Base-by-base conservation (phyloP, 1,140 invertebrate species). In the Gonatopus flavifemur region DNA sequence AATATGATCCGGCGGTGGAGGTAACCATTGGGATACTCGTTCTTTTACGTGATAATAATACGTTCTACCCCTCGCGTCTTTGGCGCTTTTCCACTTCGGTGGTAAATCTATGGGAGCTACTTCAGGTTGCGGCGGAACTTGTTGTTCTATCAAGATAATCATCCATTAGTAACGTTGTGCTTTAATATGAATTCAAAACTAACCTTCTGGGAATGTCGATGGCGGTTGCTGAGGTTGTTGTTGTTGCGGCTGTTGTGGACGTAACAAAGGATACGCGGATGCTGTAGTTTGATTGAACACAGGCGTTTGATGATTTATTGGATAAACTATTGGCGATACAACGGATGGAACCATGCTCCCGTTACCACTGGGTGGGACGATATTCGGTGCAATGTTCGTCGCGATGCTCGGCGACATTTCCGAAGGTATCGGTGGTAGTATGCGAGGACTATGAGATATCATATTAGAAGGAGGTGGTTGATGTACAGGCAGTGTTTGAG, bases 41-140 rank as follows among this genome's bases (percentile, higher is more conserved):
- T 89, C 85, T 57, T 88, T 88, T 0, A 88, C 79, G 72, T 97
- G 93, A 74, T 96, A 98, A 77, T 96, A 98, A 71, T 96, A 98
- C 0, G 86, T 83, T 49, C 91, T 79, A 2, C 94, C 93, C 33
- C 90, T 85, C 15, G 80, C 66, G 72, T 95, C 92, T 35, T 84
- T 82, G 0, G 90, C 87, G 61, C 85, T 88, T 62, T 91, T 90
- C 94, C 94, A 98, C 66, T 88, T 85, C 0, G 88, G 88, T 4
- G 94, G 93, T 33, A 97, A 69, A 61, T 88, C 86, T 0, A 83
- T 74, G 0, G 81, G 73, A 0, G 86, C 85, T 47, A 78, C 58
- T 59, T 80, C 62, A 5, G 59, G 62, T 57, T 45, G 70, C 47
- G 56, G 55, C 48, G 52, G 30, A 25, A 62, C 49, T 16, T 61